Conservation (phyloP, 2,888 invertebrate genomes). For the Drosophila fulvimacula region DNA sequence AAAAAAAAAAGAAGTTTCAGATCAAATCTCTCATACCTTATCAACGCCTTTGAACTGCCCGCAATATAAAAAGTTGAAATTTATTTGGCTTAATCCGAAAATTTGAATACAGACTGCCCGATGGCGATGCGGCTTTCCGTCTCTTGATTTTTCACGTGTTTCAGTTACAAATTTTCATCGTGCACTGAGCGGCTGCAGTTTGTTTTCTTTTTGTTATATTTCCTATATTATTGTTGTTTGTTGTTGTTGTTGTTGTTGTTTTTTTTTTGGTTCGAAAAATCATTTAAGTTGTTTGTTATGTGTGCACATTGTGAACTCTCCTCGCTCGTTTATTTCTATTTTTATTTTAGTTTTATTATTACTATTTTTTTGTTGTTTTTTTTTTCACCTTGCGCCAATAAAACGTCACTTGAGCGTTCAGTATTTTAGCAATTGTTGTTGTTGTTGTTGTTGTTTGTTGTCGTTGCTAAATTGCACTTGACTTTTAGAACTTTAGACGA, state of each 20-base stretch:
- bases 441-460: slow-evolving; percentile 39
- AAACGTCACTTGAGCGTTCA: slow-evolving; percentile 67
- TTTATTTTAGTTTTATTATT: slow-evolving; percentile 12
- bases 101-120: slow-evolving; percentile 32
- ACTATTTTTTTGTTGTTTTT: slow-evolving; percentile 20
- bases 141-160: slow-evolving; percentile 38
- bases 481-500: slow-evolving; percentile 76
- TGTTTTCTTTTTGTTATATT: slow-evolving; percentile 35
- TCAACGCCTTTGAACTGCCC: slow-evolving; percentile 38
- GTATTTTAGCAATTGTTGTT: slow-evolving; percentile 41
- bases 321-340: slow-evolving; percentile 38
- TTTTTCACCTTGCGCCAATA: slow-evolving; percentile 73
- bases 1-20: no score
- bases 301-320: slow-evolving; percentile 58
- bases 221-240: slow-evolving; percentile 14
- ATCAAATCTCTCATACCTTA: slow-evolving; percentile 32
- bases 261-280: slow-evolving; percentile 37
- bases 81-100: slow-evolving; percentile 37
- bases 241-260: slow-evolving; percentile 23
- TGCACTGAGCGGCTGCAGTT: slow-evolving; percentile 40
- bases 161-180: slow-evolving; percentile 43
- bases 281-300: slow-evolving; percentile 61
- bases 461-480: slow-evolving; percentile 70
- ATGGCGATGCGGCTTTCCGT: slow-evolving; percentile 5
- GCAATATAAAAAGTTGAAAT: slow-evolving; percentile 6